These are phyloP conservation scores for Cephus runcator DNA, from an alignment of 2,888 invertebrate genomes.

Conservation along the genomic window DNA sequence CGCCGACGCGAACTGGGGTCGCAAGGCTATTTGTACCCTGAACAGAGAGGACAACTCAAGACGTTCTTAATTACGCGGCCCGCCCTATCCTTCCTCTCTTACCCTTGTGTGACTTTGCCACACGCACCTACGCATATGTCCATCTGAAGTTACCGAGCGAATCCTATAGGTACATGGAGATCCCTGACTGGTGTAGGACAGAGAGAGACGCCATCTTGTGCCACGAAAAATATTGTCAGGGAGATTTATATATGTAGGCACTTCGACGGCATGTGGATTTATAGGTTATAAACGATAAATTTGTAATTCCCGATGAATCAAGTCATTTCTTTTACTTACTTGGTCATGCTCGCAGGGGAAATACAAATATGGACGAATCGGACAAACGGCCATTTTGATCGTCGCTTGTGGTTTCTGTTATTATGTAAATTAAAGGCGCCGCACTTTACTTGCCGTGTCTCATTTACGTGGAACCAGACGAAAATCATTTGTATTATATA, in stretches of 20 bases:
- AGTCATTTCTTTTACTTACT: neutral
- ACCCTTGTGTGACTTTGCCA: neutral
- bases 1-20: slow-evolving; percentile 46
- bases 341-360: neutral
- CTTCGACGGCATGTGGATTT: neutral
- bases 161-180: neutral
- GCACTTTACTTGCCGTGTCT: neutral
- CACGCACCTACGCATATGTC: neutral
- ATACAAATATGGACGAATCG: neutral
- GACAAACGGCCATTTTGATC: neutral
- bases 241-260: neutral
- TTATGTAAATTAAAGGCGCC: neutral
- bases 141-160: neutral
- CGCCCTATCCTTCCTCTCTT: slow-evolving; percentile 11
- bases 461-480: neutral
- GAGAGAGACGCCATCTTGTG: neutral
- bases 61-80: slow-evolving; percentile 29
- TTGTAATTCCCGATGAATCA: neutral
- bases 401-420: neutral
- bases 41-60: slow-evolving; percentile 21
- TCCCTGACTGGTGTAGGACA: neutral
- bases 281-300: neutral
- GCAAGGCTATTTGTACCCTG: slow-evolving; percentile 57
- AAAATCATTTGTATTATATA: neutral
- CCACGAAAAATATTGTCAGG: neutral